phyloP scores from a whole-genome alignment of 2,797 vertebrate genomes.

The Chrysolophus pictus region DNA sequence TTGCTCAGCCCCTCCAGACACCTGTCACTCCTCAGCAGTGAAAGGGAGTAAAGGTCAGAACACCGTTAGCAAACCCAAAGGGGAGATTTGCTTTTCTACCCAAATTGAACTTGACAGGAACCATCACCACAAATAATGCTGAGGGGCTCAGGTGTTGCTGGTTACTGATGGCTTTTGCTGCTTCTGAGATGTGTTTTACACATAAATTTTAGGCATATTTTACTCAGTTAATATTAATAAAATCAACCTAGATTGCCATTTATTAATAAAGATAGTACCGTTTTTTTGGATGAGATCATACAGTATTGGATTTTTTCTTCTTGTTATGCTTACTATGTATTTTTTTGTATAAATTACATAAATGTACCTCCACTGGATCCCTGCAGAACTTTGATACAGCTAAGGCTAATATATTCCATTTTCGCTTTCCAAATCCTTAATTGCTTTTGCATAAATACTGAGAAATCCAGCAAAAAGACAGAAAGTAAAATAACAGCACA shows the following conservation, averaged over 20 bases:
- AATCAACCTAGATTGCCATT: background rate
- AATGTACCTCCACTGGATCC: background rate
- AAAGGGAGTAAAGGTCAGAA: constrained; percentile 30
- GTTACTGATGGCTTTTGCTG: background rate
- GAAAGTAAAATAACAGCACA: background rate
- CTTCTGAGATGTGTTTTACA: background rate
- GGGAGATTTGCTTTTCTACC: background rate
- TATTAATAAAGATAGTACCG: background rate
- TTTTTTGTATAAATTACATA: background rate
- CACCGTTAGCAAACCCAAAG: background rate
- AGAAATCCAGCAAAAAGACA: background rate
- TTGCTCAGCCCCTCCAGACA: constrained; percentile 11
- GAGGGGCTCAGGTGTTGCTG: background rate
- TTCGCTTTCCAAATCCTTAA: background rate
- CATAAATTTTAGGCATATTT: background rate
- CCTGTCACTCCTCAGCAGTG: constrained; percentile 23
- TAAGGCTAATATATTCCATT: background rate
- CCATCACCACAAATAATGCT: constrained; percentile 30
- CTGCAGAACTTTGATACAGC: background rate
- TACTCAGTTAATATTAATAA: background rate
- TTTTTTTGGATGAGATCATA: background rate
- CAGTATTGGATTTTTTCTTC: background rate
- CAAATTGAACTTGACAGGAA: constrained; percentile 44
- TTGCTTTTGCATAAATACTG: constrained; percentile 3
- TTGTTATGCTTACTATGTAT: background rate